Evolutionary conservation across 2,797 vertebrate genomes (phyloP), one percentile per base, ranked within the genome.

Genomic region (Oreochromis mossambicus): DNA sequence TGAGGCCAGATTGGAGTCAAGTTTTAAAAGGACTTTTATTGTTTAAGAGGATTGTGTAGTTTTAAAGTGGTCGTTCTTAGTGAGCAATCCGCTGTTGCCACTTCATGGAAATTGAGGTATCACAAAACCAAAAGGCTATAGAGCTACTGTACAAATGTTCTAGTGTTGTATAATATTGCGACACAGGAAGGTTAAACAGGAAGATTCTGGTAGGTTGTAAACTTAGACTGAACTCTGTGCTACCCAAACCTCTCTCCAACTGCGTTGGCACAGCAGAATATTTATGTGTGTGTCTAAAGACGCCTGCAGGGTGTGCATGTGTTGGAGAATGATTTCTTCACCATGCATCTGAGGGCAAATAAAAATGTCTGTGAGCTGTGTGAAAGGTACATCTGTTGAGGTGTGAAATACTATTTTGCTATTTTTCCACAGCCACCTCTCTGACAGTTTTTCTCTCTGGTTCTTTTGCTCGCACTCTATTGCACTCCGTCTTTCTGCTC

Each of bases 371-470:
- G 81, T 80, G 63, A 84, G 61, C 76, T 82, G 61, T 86, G 77
- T 91, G 77, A 90, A 91, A 88, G 87, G 86, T 89, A 87, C 89
- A 89, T 92, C 90, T 90, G 87, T 90, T 84, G 87, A 88, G 82
- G 89, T 91, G 88, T 89, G 87, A 91, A 93, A 91, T 88, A 85
- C 82, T 85, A 48, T 87, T 92, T 91, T 86, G 66, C 78, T 66
- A 80, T 89, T 86, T 90, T 82, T 83, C 46, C 81, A 80, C 32
- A 56, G 80, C 66, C 19, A 54, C 66, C 61, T 38, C 29, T 48
- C 29, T 77, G 43, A 48, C 78, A 15, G 87, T 81, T 54, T 52
- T 61, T 88, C 77, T 81, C 79, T 61, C 32, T 68, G 11, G 6
- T 70, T 87, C 66, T 48, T 66, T 86, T 58, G 14, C 87, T 86